Evolutionary conservation across 1,140 invertebrate genomes (phyloP).

Genomic region (Pemphigus obesinymphae): DNA sequence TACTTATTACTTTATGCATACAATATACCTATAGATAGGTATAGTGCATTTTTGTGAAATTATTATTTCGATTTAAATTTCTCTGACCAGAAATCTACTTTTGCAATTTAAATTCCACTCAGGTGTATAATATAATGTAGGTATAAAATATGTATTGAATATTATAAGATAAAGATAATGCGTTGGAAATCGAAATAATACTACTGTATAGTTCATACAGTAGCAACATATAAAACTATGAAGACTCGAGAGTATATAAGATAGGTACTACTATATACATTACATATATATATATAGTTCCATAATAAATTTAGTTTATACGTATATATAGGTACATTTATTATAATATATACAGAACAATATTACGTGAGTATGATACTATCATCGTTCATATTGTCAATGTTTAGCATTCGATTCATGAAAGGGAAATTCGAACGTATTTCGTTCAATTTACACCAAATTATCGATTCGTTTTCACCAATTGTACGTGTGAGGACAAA

Average conservation of each 20-base stretch:
- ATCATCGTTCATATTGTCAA: neutral
- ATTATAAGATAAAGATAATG: too few relatives aligned
- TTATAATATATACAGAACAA: neutral
- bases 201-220: too few relatives aligned
- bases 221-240: too few relatives aligned
- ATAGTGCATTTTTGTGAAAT: neutral
- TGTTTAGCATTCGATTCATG: slow-evolving; percentile 6
- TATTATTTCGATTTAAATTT: neutral
- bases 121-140: neutral
- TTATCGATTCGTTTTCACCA: slow-evolving; percentile 30
- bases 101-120: neutral
- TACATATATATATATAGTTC: too few relatives aligned
- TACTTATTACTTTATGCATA: too few relatives aligned
- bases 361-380: neutral
- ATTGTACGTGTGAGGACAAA: slow-evolving; percentile 1
- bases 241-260: too few relatives aligned
- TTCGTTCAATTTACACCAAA: neutral
- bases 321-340: neutral
- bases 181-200: neutral
- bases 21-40: too few relatives aligned
- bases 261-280: too few relatives aligned
- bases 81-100: neutral
- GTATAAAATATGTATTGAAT: neutral
- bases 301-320: neutral
- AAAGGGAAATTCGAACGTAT: slow-evolving; percentile 17